These are phyloP conservation scores for Pocillopora meandrina DNA, from an alignment of 92 coral and sea anemone species.

Conservation along the genomic window DNA sequence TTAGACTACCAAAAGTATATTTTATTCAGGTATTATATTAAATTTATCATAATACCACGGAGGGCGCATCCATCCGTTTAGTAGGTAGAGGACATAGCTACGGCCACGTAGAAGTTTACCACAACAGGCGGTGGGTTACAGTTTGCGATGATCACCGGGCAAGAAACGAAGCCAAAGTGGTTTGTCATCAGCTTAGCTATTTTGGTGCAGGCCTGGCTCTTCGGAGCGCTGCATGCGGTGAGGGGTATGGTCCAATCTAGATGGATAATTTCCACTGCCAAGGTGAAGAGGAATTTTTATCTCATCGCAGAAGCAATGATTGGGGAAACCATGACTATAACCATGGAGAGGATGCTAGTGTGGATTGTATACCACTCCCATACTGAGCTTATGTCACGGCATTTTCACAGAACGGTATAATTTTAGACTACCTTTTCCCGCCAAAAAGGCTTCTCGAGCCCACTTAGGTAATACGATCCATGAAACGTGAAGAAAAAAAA, in stretches of 20 bases:
- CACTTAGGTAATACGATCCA: no score
- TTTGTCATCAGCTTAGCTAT: conserved; percentile 46
- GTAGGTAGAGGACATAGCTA: background rate
- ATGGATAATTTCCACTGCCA: conserved; percentile 39
- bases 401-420: no score
- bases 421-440: no score
- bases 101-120: conserved; percentile 49
- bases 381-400: no score
- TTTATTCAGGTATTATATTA: no score
- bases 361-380: conserved; percentile 6
- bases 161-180: conserved; percentile 40
- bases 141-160: conserved; percentile 47
- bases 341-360: conserved; percentile 43
- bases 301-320: no score
- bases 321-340: conserved; percentile 7
- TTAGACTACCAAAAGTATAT: no score
- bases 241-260: conserved; percentile 24
- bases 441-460: no score
- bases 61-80: background rate
- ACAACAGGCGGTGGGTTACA: conserved; percentile 54
- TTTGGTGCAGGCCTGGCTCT: background rate
- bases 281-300: conserved; percentile 32
- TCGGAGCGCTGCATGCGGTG: conserved; percentile 10
- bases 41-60: no score
- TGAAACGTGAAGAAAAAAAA: no score